These are phyloP conservation scores for Triplophysa yarkandensis DNA, from an alignment of 2,797 vertebrate genomes.

Conservation along the genomic window DNA sequence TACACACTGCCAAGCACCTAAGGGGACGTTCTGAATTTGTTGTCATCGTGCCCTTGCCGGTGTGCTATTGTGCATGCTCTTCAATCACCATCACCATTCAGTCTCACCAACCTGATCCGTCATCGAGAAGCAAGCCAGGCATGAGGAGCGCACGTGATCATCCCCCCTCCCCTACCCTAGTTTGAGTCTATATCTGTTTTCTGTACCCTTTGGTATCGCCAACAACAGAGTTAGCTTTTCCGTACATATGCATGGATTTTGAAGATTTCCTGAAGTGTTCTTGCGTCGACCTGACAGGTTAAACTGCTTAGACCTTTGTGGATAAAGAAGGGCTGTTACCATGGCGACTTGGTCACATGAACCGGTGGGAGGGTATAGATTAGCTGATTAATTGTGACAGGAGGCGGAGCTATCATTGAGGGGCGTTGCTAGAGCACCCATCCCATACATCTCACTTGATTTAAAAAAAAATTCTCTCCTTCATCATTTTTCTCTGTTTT, in stretches of 20 bases:
- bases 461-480: neutral
- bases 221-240: neutral
- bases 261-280: slow-evolving; percentile 63
- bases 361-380: slow-evolving; percentile 60
- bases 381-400: slow-evolving; percentile 47
- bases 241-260: slow-evolving; percentile 50
- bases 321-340: slow-evolving; percentile 69
- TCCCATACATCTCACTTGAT: slow-evolving; percentile 25
- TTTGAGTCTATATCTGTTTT: neutral
- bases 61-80: slow-evolving; percentile 59
- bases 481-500: slow-evolving; percentile 36
- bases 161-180: too few species aligned
- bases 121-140: slow-evolving; percentile 47
- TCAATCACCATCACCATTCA: slow-evolving; percentile 58
- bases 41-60: slow-evolving; percentile 66
- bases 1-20: slow-evolving; percentile 82
- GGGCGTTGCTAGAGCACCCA: slow-evolving; percentile 4
- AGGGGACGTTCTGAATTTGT: slow-evolving; percentile 63
- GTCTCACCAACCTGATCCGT: slow-evolving; percentile 49
- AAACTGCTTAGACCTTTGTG: slow-evolving; percentile 70
- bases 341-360: slow-evolving; percentile 65
- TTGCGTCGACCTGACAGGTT: slow-evolving; percentile 74
- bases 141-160: slow-evolving; percentile 50
- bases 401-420: neutral
- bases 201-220: neutral